Evolutionary conservation across 2,888 invertebrate species (phyloP), one percentile per base, ranked within the genome.

Genomic region (Dusona sp.): DNA sequence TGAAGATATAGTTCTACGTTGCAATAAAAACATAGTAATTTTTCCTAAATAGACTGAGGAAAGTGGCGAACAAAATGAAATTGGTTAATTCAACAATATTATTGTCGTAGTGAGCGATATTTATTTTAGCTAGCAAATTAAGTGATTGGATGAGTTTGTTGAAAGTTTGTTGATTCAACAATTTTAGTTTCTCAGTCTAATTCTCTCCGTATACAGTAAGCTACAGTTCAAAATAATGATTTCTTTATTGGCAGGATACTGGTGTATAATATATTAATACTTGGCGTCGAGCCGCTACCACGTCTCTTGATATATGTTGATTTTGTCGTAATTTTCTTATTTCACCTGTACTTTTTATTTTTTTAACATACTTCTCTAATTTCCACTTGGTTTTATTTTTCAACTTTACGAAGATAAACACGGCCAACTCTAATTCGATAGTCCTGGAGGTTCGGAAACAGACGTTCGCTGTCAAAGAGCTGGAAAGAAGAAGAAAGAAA

Each of bases 351-450:
- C 29, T 29, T 61, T 16, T 61, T 29, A 29, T 61, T 61, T 29
- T 61, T 61, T 29, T 29, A 61, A 61, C 61, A 16, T 61, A 13
- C 16, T 29, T 19, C n/a, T 48, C 48, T 48, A n/a, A 48, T 61
- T 61, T 29, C 61, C 29, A 29, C 25, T 72, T 36, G 6, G 51
- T 51, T n/a, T 36, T 51, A 11, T n/a, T 25, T 3, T 25, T n/a
- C 9, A 29, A 51, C 51, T 48, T 51, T 33, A 33, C 11, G 42
- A 65, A 78, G 29, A 68, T 25, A 65, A 78, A 83, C 73, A 73
- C 72, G 67, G 64, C 51, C 68, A 72, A 73, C 73, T 80, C 68
- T 72, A 83, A 80, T 80, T 80, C 80, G 80, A 77, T 83, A 74
- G 57, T 57, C 65, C 22, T 67, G 75, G 45, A 83, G 57, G 77